Base-by-base conservation (phyloP, 1,140 invertebrate genomes). In the Pachypsylla venusta region DNA sequence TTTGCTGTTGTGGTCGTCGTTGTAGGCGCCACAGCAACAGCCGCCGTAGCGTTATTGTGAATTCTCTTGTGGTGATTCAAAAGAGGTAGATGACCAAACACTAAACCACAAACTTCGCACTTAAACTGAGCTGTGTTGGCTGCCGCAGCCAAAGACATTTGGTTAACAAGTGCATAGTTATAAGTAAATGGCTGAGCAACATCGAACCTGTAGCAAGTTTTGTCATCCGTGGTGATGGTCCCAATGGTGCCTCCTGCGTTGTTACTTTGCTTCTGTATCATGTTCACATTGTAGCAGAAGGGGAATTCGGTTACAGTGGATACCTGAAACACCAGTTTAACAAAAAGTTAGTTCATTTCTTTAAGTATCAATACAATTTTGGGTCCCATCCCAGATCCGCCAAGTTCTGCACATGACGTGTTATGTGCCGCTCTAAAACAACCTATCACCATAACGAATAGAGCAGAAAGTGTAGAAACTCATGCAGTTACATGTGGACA, bases 51-150 rank as follows among this genome's bases (percentile, higher is more conserved):
- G 66, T 67, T 70, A 76, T 75, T 63, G 67, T 87, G 84, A 65
- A 86, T 83, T 58, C 84, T 77, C 72, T 89, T 89, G 67, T 89
- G 86, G 65, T 87, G 82, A 71, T 85, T 87, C 0, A 89, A 70
- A 42, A 88, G 67, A 24, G 82, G 80, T 59, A 87, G 73, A 67
- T 89, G 85, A 1, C 81, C 81, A 69, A 89, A 89, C 72, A 87
- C 85, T 27, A 87, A 70, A 25, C 85, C 85, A 68, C 87, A 89
- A 2, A 88, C 81, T 71, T 89, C 87, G 70, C 87, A 89, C 71
- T 89, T 89, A 68, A 86, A 88, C 60, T 84, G 87, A 14, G 86
- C 85, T 65, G 84, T 83, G 19, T 81, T 83, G 64, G 86, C 85
- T 53, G 84, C 73, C 12, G 75, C 73, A 1, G 75, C 71, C 26